These are phyloP conservation scores for Drosophila borborema DNA, from an alignment of 2,888 invertebrate species.

Conservation along the genomic window DNA sequence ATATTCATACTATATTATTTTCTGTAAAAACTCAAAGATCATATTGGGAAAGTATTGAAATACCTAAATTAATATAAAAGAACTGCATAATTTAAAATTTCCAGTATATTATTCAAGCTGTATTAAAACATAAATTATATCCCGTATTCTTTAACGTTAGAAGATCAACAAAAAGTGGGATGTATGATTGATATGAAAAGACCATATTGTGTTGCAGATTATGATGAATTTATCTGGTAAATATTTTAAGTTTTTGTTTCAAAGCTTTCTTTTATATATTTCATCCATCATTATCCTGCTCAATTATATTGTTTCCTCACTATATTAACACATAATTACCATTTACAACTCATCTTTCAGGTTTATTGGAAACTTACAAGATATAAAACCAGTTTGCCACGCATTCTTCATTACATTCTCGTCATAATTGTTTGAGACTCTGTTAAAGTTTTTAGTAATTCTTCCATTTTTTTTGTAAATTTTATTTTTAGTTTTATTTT, in stretches of 20 bases:
- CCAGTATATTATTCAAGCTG: neutral
- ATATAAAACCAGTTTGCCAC: slow-evolving; percentile 30
- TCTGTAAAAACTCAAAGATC: too few species aligned
- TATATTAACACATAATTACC: neutral
- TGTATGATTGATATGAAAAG: too few species aligned
- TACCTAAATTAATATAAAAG: neutral
- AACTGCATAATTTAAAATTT: too few species aligned
- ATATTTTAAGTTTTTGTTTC: too few species aligned
- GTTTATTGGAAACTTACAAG: slow-evolving; percentile 5
- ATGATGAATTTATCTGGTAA: too few species aligned
- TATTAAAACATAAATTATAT: neutral
- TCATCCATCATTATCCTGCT: too few species aligned
- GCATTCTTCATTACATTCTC: slow-evolving; percentile 36
- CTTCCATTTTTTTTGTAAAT: slow-evolving; percentile 20
- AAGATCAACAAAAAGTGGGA: too few species aligned
- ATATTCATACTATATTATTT: too few species aligned
- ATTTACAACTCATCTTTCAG: neutral
- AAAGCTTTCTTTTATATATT: too few species aligned
- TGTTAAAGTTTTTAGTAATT: slow-evolving; percentile 15
- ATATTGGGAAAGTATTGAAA: too few species aligned
- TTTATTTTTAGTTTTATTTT: slow-evolving; percentile 21
- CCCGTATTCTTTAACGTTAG: too few species aligned
- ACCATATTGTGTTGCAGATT: too few species aligned
- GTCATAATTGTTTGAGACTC: slow-evolving; percentile 12
- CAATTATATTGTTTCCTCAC: neutral